Evolutionary conservation across 2,113 vertebrate species (phyloP).

Genomic region (Clarias macrocephalus): DNA sequence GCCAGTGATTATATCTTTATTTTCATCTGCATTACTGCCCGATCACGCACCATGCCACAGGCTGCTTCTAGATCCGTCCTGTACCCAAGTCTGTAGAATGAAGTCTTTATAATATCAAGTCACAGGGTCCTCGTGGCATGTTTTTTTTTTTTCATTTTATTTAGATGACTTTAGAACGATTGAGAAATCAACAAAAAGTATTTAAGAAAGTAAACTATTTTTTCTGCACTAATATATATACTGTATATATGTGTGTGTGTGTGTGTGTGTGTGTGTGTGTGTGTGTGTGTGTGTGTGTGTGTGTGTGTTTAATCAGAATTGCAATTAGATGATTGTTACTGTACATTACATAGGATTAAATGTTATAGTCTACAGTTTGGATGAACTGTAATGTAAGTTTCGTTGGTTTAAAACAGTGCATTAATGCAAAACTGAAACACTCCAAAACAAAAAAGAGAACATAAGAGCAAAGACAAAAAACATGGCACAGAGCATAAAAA

Average conservation of each 20-base stretch:
- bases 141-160: background rate
- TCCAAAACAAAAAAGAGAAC: no score
- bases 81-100: background rate
- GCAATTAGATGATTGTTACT: background rate
- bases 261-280: no score
- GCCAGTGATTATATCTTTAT: constrained; percentile 33
- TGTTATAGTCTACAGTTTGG: background rate
- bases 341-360: background rate
- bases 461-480: no score
- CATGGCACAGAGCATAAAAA: no score
- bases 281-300: no score
- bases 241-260: no score
- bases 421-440: no score
- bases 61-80: background rate
- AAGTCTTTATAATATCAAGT: background rate
- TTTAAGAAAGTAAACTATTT: background rate
- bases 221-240: no score
- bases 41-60: background rate
- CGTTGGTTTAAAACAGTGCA: background rate
- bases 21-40: background rate
- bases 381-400: background rate
- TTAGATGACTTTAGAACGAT: background rate
- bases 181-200: background rate
- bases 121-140: background rate
- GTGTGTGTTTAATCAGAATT: no score